Evolutionary conservation across 2,797 vertebrate species (phyloP), one percentile per base, ranked within the genome.

Genomic region (Hydrolagus colliei): DNA sequence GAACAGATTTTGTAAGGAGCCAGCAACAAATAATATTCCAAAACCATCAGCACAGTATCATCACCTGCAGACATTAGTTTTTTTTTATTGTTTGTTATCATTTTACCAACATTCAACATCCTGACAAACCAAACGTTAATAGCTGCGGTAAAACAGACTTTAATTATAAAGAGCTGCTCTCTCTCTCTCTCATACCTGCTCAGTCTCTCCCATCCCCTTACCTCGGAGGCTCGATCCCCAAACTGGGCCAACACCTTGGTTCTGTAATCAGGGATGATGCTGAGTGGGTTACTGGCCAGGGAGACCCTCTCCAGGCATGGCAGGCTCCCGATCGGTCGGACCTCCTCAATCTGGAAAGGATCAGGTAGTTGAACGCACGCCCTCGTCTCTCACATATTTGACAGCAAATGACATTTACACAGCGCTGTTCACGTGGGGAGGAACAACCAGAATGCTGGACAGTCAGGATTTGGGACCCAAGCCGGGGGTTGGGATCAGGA

Each of bases 231-330:
- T 9, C 98, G 92, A 88, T 99, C 98, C 87, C 96, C 97, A 88
- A 99, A 99, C 91, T 97, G 97, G 67, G 97, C 95, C 52, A 99
- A 94, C 67, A 98, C 96, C 92, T 98, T 98, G 88, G 98, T 99
- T 90, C 98, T 93, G 91, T 99, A 99, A 90, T 99, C 98, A 0
- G 98, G 97, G 89, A 97, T 95, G 92, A 98, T 98, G 90, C 96
- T 97, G 90, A 99, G 87, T 0, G 97, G 97, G 87, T 99, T 99
- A 89, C 91, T 93, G 85, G 92, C 91, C 80, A 99, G 91, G 63
- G 91, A 87, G 87, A 99, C 92, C 7, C 94, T 96, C 91, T 99
- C 98, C 86, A 99, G 91, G 90, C 98, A 99, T 0, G 98, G 98
- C 8, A 99, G 93, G 72, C 86, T 92, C 80, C 96, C 95, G 4